Evolutionary conservation across 2,113 vertebrate genomes (phyloP).

Genomic region (Addax nasomaculatus): DNA sequence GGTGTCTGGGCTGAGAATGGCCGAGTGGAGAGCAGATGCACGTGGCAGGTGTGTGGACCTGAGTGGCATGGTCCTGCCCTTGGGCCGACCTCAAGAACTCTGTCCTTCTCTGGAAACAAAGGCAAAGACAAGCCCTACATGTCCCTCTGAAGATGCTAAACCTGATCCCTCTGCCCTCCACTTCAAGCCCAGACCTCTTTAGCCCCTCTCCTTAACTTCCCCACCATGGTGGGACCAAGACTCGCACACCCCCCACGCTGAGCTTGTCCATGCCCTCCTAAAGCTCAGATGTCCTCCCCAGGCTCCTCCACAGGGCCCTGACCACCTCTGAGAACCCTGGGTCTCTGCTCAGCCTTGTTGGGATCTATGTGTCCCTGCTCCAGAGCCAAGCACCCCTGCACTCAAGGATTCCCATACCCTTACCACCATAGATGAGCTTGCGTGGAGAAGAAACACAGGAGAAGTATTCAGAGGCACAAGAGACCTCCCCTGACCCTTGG

Average conservation of each 20-base stretch:
- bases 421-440: constrained; percentile 35
- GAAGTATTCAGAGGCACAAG: constrained; percentile 57
- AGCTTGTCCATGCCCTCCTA: fast-evolving
- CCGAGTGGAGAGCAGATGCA: not conserved
- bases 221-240: not conserved
- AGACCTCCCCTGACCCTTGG: not conserved
- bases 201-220: not conserved
- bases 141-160: not conserved
- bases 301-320: not conserved
- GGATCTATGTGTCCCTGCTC: not conserved
- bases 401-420: not conserved
- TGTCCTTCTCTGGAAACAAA: not conserved
- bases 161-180: not conserved
- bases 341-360: not conserved
- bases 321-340: not conserved
- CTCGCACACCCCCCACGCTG: not conserved
- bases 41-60: not conserved
- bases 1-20: not conserved
- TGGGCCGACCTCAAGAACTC: not conserved
- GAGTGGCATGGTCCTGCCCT: not conserved
- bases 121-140: not conserved
- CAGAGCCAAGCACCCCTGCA: not conserved
- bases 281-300: not conserved
- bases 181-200: not conserved
- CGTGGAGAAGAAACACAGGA: constrained; percentile 52